Percentiles rank a stretch among this genome's conserved stretches.
Evolutionary conservation across 2,113 vertebrate species (phyloP).

Genomic region (Gnathonemus longibarbis): DNA sequence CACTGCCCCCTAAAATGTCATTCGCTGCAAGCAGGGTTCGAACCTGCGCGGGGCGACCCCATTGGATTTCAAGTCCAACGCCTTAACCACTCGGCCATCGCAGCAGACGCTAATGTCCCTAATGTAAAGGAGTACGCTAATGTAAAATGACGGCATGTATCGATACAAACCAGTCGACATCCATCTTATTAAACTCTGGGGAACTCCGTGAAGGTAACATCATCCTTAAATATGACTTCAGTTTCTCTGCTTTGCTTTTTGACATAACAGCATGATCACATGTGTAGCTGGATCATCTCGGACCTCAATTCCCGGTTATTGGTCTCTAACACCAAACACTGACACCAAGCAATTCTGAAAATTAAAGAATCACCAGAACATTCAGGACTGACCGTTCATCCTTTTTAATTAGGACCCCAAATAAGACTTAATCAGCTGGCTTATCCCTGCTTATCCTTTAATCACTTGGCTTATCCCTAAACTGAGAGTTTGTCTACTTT

Average conservation of each 20-base stretch:
- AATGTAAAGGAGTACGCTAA: too few relatives aligned
- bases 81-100: too few relatives aligned
- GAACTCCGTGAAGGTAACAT: neutral
- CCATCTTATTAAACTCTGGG: neutral
- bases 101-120: rapidly evolving
- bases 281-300: neutral
- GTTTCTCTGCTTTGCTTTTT: neutral
- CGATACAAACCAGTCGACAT: neutral
- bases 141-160: neutral
- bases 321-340: neutral
- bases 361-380: neutral
- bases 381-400: neutral
- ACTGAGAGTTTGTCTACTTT: neutral
- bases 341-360: neutral
- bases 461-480: neutral
- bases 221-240: neutral
- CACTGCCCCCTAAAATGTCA: too few relatives aligned
- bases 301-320: neutral
- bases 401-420: neutral
- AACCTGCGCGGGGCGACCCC: too few relatives aligned
- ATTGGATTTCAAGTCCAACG: too few relatives aligned
- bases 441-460: neutral
- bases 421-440: neutral
- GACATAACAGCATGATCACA: neutral
- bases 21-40: too few relatives aligned